These are phyloP conservation scores for Oncorhynchus mykiss DNA, from an alignment of 2,113 vertebrate species.

Conservation along the genomic window DNA sequence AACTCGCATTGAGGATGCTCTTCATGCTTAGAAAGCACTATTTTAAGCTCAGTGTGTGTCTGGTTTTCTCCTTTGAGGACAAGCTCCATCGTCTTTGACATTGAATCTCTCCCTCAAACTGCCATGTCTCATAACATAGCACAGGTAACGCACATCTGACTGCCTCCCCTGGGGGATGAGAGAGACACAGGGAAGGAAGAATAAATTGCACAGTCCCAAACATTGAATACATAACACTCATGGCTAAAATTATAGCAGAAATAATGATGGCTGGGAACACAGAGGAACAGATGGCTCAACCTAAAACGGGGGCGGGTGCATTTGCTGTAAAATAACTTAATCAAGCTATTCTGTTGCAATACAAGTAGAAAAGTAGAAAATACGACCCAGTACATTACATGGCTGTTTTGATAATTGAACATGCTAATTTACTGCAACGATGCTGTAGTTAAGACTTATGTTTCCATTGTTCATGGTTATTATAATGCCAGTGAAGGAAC, in stretches of 20 bases:
- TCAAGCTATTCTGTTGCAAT: neutral
- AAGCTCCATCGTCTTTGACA: constrained; percentile 41
- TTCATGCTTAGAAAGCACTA: constrained; percentile 50
- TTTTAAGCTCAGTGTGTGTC: constrained; percentile 43
- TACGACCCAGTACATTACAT: neutral
- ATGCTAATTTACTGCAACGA: too few species aligned
- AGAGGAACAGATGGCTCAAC: neutral
- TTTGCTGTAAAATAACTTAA: neutral
- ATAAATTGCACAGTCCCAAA: constrained; percentile 10
- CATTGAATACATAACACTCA: constrained; percentile 10
- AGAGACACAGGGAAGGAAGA: constrained; percentile 1
- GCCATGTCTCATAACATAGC: constrained; percentile 2
- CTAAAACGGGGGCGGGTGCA: neutral
- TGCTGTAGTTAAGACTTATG: too few species aligned
- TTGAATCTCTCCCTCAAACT: constrained; percentile 29
- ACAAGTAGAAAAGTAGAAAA: neutral
- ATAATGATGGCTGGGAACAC: constrained; percentile 1
- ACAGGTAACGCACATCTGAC: constrained; percentile 15
- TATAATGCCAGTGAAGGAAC: too few species aligned
- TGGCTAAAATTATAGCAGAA: constrained; percentile 3
- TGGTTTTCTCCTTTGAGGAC: constrained; percentile 35
- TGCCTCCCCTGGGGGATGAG: constrained; percentile 5
- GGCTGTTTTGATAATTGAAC: neutral
- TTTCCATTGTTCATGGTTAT: too few species aligned
- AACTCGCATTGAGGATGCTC: constrained; percentile 51